These are phyloP conservation scores for Argyra leucocephala DNA, from an alignment of 2,888 invertebrate species.

Conservation along the genomic window DNA sequence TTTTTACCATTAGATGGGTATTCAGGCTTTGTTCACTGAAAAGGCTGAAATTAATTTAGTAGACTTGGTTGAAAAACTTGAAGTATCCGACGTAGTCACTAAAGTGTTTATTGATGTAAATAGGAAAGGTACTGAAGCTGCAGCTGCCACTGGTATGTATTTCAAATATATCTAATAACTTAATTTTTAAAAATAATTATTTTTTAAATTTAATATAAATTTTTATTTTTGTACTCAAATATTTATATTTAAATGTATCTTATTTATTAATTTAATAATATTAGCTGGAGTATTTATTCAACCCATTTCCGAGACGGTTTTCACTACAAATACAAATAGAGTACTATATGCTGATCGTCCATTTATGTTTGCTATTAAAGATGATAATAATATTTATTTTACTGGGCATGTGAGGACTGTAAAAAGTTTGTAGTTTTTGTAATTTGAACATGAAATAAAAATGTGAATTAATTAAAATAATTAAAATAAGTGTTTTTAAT, in stretches of 20 bases:
- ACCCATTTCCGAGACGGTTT: too few species aligned
- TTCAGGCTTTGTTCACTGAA: slow-evolving; percentile 54
- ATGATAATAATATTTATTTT: slow-evolving; percentile 30
- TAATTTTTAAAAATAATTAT: too few species aligned
- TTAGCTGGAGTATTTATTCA: too few species aligned
- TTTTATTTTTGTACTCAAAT: slow-evolving; percentile 19
- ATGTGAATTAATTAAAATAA: too few species aligned
- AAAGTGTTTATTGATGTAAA: slow-evolving; percentile 81
- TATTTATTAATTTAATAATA: too few species aligned
- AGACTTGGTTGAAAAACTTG: slow-evolving; percentile 51
- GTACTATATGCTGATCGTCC: slow-evolving; percentile 36
- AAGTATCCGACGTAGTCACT: slow-evolving; percentile 64
- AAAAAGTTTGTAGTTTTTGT: too few species aligned
- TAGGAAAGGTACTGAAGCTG: slow-evolving; percentile 82
- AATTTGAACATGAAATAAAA: too few species aligned
- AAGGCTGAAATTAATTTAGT: slow-evolving; percentile 54
- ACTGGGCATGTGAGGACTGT: slow-evolving; percentile 37
- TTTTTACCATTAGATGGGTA: slow-evolving; percentile 53
- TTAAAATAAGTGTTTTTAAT: too few species aligned
- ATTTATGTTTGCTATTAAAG: slow-evolving; percentile 35
- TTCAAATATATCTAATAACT: too few species aligned
- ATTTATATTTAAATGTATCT: too few species aligned
- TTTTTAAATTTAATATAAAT: background rate
- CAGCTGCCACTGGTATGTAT: slow-evolving; percentile 58
- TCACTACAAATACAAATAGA: slow-evolving; percentile 30